A percentile compares a stretch with the other conserved stretches of the same genome.
Evolutionary conservation across 2,797 vertebrate genomes (phyloP).

Genomic region (Scarus forsteni): DNA sequence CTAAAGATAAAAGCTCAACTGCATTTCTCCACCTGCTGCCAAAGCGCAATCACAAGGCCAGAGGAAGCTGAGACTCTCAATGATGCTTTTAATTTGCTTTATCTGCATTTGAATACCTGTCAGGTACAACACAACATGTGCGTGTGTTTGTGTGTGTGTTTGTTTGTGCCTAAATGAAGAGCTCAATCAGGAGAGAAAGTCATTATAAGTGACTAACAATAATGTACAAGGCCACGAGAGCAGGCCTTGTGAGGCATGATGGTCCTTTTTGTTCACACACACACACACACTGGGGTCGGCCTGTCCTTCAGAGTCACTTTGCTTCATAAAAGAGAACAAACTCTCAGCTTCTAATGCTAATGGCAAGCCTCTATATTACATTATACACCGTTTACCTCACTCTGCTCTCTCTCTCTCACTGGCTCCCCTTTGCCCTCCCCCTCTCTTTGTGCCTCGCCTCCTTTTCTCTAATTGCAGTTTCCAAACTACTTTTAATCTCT

Average conservation of each 20-base stretch:
- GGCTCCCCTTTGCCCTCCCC: neutral
- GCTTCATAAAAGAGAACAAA: conserved; percentile 38
- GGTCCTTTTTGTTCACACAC: conserved; percentile 40
- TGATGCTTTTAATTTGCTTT: conserved; percentile 42
- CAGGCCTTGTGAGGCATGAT: conserved; percentile 43
- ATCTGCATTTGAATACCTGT: conserved; percentile 51
- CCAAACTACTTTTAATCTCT: neutral
- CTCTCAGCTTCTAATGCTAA: conserved; percentile 26
- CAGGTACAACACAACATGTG: conserved; percentile 15
- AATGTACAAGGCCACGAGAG: conserved; percentile 47
- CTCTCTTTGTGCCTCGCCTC: neutral
- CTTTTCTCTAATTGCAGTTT: conserved; percentile 8
- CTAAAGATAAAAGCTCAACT: conserved; percentile 26
- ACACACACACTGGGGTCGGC: conserved; percentile 10
- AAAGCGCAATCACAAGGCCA: conserved; percentile 55
- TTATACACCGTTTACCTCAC: neutral
- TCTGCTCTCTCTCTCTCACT: neutral
- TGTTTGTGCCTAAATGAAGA: conserved; percentile 41
- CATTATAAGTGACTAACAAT: conserved; percentile 60
- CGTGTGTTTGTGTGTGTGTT: conserved; percentile 19
- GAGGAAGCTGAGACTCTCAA: conserved; percentile 20
- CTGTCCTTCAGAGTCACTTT: conserved; percentile 69
- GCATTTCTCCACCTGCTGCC: conserved; percentile 59
- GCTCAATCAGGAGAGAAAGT: conserved; percentile 46
- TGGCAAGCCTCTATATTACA: neutral